These are phyloP conservation scores for Isaurus tuberculatus DNA, from an alignment of 92 coral and sea anemone genomes.

Conservation along the genomic window DNA sequence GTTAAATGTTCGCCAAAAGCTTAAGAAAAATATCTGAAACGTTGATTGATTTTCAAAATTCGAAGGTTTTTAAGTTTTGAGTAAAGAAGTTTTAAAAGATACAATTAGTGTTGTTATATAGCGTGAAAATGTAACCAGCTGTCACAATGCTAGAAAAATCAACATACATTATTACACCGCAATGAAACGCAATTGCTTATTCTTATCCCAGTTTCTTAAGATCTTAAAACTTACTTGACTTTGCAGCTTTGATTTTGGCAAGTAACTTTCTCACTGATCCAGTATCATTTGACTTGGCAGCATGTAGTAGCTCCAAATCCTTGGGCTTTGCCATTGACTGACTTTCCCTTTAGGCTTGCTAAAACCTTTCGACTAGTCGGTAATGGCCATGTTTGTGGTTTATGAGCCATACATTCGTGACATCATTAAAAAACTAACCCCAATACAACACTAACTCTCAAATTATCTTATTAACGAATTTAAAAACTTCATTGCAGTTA, in stretches of 20 bases:
- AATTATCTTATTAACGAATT: background rate
- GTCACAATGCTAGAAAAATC: background rate
- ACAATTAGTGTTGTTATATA: background rate
- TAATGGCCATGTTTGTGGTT: constrained; percentile 24
- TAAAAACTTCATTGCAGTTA: constrained; percentile 19
- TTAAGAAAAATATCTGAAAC: constrained; percentile 13
- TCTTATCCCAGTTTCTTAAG: background rate
- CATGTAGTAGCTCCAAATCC: constrained; percentile 93
- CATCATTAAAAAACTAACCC: background rate
- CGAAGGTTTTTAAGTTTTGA: background rate
- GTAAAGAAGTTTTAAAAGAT: background rate
- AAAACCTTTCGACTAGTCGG: background rate
- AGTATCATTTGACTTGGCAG: constrained; percentile 85
- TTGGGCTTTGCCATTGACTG: constrained; percentile 58
- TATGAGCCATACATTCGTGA: constrained; percentile 4
- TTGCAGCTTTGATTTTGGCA: constrained; percentile 81
- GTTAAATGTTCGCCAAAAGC: constrained; percentile 14
- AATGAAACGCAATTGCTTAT: background rate
- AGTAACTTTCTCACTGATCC: constrained; percentile 79
- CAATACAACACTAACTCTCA: background rate
- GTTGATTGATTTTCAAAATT: background rate
- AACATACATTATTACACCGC: background rate
- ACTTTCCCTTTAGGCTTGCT: background rate
- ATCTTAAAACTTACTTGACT: constrained; percentile 83
- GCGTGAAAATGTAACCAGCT: background rate